Evolutionary conservation across 2,888 invertebrate species (phyloP), one percentile per base, ranked within the genome.

Genomic region (Agrochola macilenta): DNA sequence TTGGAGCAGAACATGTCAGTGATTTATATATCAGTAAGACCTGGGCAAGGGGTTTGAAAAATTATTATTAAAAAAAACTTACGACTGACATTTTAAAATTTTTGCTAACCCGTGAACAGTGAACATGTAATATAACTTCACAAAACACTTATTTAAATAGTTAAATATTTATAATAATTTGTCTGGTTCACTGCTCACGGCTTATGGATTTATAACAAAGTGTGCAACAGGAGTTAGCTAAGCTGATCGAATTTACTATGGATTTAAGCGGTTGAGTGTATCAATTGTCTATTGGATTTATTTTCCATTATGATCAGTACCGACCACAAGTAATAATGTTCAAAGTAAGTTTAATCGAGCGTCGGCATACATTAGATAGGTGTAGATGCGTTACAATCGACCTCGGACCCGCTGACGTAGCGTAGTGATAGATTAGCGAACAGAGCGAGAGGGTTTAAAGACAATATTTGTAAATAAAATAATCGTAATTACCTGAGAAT

Each of bases 401-500:
- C 94, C 94, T 95, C 95, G 94, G 92, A 90, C 91, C 93, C 93
- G 96, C 96, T 95, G 95, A 90, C 93, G 95, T 96, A 96, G 95
- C 94, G 93, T 96, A 96, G 96, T 89, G 91, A 93, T 96, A 96
- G 96, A 91, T 91, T 96, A 96, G 96, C 93, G 95, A 95, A 95
- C 96, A 96, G 96, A 97, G 96, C 95, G 97, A 96, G 96, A 96
- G 96, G 97, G 96, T 96, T 87, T 96, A 95, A 96, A 96, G 97
- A 97, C 97, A 97, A 97, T 97, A 97, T 97, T 96, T 97, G 97
- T 97, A 97, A 95, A 96, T 96, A 96, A 94, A 94, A 95, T 95
- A 95, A 95, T 94, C 92, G 95, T 96, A 96, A 95, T 95, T 92
- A 94, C 95, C 95, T 96, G 95, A 92, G 91, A 93, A 92, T 93